A percentile compares a stretch with the other conserved stretches of the same genome.
phyloP scores from a whole-genome alignment of 2,113 vertebrate species.

The Thalassoma bifasciatum region DNA sequence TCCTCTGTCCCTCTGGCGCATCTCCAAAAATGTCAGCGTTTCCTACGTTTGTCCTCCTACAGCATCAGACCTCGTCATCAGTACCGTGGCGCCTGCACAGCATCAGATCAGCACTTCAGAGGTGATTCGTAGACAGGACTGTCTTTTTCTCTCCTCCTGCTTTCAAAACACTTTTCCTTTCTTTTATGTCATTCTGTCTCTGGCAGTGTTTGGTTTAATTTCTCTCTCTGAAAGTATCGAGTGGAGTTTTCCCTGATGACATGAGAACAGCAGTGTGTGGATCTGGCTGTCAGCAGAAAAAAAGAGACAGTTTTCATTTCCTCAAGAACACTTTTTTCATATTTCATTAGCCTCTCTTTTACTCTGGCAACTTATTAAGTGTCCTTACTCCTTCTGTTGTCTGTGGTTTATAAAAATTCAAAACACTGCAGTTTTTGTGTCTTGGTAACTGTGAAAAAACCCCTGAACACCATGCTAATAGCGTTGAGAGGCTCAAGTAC shows the following conservation, averaged over 20 bases:
- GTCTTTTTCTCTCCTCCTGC: conserved; percentile 5
- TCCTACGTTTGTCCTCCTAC: conserved; percentile 37
- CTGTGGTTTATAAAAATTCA: not conserved
- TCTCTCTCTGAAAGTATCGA: not conserved
- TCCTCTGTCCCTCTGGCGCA: not conserved
- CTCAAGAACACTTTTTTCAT: not conserved
- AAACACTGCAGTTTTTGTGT: not conserved
- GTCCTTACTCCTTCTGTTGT: not conserved
- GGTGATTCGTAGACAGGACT: conserved; percentile 9
- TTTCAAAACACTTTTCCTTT: not conserved
- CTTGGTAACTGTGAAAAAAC: not conserved
- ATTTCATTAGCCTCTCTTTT: not conserved
- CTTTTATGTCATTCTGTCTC: not conserved
- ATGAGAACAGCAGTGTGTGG: conserved; percentile 6
- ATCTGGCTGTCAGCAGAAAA: too few relatives aligned
- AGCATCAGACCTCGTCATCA: conserved; percentile 39
- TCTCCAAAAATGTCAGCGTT: conserved; percentile 56
- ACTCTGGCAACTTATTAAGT: not conserved
- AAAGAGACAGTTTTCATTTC: not conserved
- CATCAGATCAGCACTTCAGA: conserved; percentile 46
- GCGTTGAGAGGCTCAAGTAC: too few relatives aligned
- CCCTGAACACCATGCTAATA: too few relatives aligned
- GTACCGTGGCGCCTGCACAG: conserved; percentile 26
- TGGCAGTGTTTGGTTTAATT: not conserved
- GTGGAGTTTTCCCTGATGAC: conserved; percentile 9